Evolutionary conservation across 2,113 vertebrate genomes (phyloP), one percentile per base, ranked within the genome.

Genomic region (Archilochus colubris): DNA sequence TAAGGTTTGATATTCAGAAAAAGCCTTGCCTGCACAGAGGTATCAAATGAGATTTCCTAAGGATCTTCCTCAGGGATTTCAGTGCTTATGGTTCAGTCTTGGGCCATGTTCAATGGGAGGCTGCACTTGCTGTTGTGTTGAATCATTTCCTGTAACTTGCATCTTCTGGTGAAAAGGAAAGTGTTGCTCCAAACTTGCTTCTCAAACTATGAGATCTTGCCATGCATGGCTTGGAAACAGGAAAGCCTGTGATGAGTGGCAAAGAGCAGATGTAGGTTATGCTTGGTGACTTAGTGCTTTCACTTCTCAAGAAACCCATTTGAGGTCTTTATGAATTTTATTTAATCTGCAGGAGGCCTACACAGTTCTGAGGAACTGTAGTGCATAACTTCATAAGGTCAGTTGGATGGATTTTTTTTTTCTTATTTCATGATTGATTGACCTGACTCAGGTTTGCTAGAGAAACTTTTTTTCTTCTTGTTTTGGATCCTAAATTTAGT

Each of bases 401-500:
- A 27, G 31, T 64, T 33, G 64, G 40, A 75, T 70, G 33, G 28
- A 46, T 66, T 33, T 44, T 78, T 40, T 74, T 75, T 73, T 85
- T 48, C 10, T 44, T 75, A 28, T 76, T 91, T 75, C 21, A 8
- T 72, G 53, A 75, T 82, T 94, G 68, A 83, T 66, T 19, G 44
- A 38, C 38, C 25, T 6, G 82, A 53, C 21, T 75, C 31, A 53
- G 20, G 22, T 78, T 86, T 82, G 31, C 46, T 67, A 18, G 43
- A 57, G 54, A 59, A 92, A 48, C 5, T 61, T 40, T 19, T 77
- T 66, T 82, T 46, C 40, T 57, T 83, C 31, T 84, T 75, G 18
- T 9, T 91, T 78, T 64, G 66, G 18, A n/a, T 75, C 66, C 74
- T 91, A 89, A 78, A 87, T 82, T 93, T 87, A 79, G 40, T 68